Conservation (phyloP, 2,888 invertebrate species). For the Phengaris alcon region DNA sequence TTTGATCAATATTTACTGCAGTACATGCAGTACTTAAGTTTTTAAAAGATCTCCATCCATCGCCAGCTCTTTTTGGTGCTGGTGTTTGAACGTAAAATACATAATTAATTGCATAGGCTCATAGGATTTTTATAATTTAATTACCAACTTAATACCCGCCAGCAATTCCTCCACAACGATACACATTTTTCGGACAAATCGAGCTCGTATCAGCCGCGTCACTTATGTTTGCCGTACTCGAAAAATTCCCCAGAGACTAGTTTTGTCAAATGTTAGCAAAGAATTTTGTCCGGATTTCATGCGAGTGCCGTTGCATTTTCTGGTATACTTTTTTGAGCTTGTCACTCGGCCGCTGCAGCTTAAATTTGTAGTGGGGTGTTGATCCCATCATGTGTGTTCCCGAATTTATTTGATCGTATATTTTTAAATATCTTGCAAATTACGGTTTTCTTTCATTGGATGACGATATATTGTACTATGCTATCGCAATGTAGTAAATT, state of each 20-base stretch:
- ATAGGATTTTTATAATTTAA: constrained; percentile 4
- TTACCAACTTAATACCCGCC: not conserved
- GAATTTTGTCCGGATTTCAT: constrained; percentile 29
- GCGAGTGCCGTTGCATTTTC: constrained; percentile 20
- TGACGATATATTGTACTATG: not conserved
- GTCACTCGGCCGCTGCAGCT: constrained; percentile 25
- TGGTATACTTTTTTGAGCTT: constrained; percentile 26
- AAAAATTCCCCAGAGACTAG: constrained; percentile 25
- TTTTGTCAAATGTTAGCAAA: constrained; percentile 29
- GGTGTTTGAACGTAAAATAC: not conserved
- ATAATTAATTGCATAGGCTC: not conserved
- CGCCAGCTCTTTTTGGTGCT: not conserved
- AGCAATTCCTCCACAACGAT: not conserved
- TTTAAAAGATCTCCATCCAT: not conserved
- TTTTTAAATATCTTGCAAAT: not conserved
- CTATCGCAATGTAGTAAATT: not conserved
- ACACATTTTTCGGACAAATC: constrained; percentile 25
- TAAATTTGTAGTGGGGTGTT: constrained; percentile 25
- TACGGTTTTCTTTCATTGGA: not conserved
- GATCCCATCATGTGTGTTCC: constrained; percentile 21
- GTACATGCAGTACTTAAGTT: too few species aligned
- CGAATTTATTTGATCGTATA: not conserved
- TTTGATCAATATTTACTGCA: too few species aligned
- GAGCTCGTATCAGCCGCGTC: constrained; percentile 25
- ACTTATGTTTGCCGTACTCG: constrained; percentile 26